Evolutionary conservation across 2,797 vertebrate species (phyloP).

Genomic region (Betta splendens): DNA sequence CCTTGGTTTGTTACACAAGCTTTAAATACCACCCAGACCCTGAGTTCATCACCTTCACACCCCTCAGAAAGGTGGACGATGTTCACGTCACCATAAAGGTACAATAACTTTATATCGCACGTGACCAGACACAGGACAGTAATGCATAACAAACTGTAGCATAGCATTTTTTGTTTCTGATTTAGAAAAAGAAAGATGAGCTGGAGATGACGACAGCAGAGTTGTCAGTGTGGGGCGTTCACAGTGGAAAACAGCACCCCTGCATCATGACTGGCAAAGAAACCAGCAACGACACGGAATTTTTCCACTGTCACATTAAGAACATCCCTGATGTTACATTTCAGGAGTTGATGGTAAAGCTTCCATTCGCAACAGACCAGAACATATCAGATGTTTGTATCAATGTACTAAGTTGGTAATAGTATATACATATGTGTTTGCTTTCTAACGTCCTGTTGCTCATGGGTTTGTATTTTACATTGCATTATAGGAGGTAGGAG

Average conservation of each 20-base stretch:
- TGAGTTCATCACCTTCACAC: constrained; percentile 81
- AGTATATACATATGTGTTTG: no score
- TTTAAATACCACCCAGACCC: constrained; percentile 86
- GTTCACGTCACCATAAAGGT: constrained; percentile 71
- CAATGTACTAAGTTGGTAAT: no score
- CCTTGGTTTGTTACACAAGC: constrained; percentile 68
- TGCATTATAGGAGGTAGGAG: no score
- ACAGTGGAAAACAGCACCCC: constrained; percentile 26
- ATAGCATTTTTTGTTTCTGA: background rate
- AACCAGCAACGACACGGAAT: constrained; percentile 20
- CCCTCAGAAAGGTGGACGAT: background rate
- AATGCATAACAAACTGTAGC: background rate
- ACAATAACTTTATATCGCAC: background rate
- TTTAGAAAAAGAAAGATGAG: constrained; percentile 87
- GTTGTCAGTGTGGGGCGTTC: constrained; percentile 76
- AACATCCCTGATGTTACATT: background rate
- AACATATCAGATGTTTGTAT: no score
- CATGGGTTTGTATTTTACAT: no score
- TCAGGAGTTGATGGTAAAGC: constrained; percentile 57
- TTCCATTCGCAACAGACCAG: background rate
- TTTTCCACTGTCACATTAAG: constrained; percentile 66
- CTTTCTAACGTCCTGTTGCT: no score
- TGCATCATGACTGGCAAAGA: constrained; percentile 74
- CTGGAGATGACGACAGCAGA: constrained; percentile 83
- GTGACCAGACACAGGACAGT: background rate